Evolutionary conservation across 2,888 invertebrate genomes (phyloP), one percentile per base, ranked within the genome.

Genomic region (Entomobrya multifasciata): DNA sequence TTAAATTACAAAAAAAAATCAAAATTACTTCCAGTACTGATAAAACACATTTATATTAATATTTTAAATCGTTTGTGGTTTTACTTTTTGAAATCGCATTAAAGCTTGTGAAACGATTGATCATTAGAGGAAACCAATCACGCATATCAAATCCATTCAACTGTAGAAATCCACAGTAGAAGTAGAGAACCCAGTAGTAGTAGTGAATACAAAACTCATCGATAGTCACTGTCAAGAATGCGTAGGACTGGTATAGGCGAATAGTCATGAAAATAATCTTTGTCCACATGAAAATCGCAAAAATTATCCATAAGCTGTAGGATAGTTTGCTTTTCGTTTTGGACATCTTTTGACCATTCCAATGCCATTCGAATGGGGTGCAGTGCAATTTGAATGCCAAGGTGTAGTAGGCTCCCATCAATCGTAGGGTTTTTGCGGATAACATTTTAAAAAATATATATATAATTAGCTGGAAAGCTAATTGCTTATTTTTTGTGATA

Each of bases 141-240:
- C 70, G 55, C 67, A 77, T 82, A 27, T 78, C 25, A 36, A 74
- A 83, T 10, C 36, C 41, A 20, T 87, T 72, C 30, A 77, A 11
- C 41, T 87, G 87, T 5, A 83, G 52, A 13, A 77, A 76, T 67
- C 86, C 86, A 47, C 62, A 74, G 65, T 82, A 87, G 8, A 11
- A 49, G 30, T 87, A 87, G 4, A 87, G 55, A 2, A 87, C 82
- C 87, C 78, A 87, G 55, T 78, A 82, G 65, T 78, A 87, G 15
- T 49, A 83, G 36, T 87, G 87, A 72, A 87, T 57, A 13, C 77
- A 77, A 44, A 83, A 72, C 57, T 87, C 82, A 11, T 83, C 87
- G 10, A 83, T 30, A 0, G 82, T 78, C 3, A 78, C 72, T 0
- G 70, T 74, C 78, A 78, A 52, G 30, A 78, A 83, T 8, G 36